A percentile compares a stretch with the other conserved stretches of the same genome.
Conservation (phyloP, 1,140 invertebrate genomes). For the Orchestia grillus region DNA sequence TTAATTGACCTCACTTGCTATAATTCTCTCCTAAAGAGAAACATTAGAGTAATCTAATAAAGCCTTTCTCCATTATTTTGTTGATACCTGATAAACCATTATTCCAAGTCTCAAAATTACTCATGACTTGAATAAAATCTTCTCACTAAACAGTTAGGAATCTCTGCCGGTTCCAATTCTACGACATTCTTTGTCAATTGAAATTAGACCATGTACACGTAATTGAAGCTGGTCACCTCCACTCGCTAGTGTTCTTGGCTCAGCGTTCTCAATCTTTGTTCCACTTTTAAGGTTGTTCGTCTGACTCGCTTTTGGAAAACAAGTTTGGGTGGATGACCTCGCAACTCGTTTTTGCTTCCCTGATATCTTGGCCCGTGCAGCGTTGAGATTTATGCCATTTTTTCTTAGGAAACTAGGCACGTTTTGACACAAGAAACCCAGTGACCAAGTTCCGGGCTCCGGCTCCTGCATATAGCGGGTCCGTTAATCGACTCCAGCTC, state of each 20-base stretch:
- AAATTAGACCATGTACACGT: background rate
- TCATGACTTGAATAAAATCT: background rate
- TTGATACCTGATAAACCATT: background rate
- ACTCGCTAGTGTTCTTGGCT: background rate
- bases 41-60: background rate
- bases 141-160: background rate
- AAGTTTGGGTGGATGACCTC: background rate
- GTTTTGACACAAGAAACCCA: background rate
- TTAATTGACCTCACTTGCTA: background rate
- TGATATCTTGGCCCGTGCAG: background rate
- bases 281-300: background rate
- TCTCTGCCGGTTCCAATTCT: background rate
- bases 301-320: background rate
- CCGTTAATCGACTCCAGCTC: background rate
- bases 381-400: background rate
- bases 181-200: background rate
- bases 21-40: background rate
- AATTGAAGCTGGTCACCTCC: background rate
- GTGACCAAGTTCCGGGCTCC: conserved; percentile 21
- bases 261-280: background rate
- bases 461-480: background rate
- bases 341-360: background rate
- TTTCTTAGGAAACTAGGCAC: background rate
- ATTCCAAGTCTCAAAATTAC: background rate
- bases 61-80: background rate